Conservation (phyloP, 2,797 vertebrate genomes). For the Cirrhinus molitorella region DNA sequence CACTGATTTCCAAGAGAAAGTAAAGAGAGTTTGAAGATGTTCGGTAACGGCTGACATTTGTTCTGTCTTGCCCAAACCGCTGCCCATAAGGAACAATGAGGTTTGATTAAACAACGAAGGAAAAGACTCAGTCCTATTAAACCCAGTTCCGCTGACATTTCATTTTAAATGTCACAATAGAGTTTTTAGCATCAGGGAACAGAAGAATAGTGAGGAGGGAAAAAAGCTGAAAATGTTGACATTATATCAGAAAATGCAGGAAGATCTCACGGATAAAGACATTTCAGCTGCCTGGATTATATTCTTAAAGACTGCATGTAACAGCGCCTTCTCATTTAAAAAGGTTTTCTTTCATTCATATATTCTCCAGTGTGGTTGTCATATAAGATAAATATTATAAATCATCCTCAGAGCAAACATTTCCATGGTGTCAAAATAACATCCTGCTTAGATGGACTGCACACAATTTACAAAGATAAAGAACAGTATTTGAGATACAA, state of each 20-base stretch:
- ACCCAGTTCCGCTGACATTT: conserved; percentile 62
- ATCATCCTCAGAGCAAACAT: neutral
- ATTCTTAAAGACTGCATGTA: conserved; percentile 24
- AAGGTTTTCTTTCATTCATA: conserved; percentile 29
- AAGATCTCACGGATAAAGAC: conserved; percentile 58
- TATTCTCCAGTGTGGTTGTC: neutral
- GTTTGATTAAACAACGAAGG: conserved; percentile 59
- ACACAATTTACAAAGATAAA: conserved; percentile 21
- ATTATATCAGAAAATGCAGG: conserved; percentile 60
- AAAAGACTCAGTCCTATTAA: conserved; percentile 58
- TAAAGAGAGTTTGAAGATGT: conserved; percentile 53
- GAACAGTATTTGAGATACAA: conserved; percentile 34
- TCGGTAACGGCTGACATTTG: conserved; percentile 60
- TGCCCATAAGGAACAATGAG: conserved; percentile 48
- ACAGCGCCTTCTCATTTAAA: conserved; percentile 27
- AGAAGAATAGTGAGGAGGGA: neutral
- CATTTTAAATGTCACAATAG: conserved; percentile 67
- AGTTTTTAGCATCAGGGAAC: conserved; percentile 51
- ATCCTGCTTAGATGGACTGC: conserved; percentile 1
- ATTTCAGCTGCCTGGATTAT: conserved; percentile 48
- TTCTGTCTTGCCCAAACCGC: conserved; percentile 54
- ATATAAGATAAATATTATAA: conserved; percentile 16
- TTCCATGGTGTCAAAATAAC: neutral
- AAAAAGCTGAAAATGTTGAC: conserved; percentile 55
- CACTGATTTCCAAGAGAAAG: conserved; percentile 45